These are phyloP conservation scores for Atrina japonica DNA, from an alignment of 2,888 invertebrate species.

Conservation along the genomic window DNA sequence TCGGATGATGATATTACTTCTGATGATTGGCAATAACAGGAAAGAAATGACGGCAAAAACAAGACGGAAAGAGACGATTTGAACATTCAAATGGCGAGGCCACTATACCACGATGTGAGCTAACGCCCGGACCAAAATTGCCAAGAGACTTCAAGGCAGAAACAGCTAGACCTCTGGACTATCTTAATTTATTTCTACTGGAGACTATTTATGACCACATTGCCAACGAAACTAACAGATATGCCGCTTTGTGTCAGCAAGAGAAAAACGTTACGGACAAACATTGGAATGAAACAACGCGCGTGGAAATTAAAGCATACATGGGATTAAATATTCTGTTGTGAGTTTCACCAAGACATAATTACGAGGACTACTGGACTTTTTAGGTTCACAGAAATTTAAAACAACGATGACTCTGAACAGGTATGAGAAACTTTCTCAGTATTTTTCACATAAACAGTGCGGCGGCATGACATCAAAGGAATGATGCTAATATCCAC, in stretches of 20 bases:
- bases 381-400: neutral
- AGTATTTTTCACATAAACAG: constrained; percentile 3
- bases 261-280: neutral
- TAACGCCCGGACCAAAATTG: too few relatives aligned
- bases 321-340: constrained; percentile 1
- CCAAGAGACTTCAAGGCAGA: too few relatives aligned
- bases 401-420: constrained; percentile 1
- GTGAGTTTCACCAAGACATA: neutral
- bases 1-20: too few relatives aligned
- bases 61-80: too few relatives aligned
- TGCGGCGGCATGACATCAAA: neutral
- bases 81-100: too few relatives aligned
- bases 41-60: too few relatives aligned
- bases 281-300: neutral
- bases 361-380: neutral
- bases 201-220: constrained; percentile 10
- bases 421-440: constrained; percentile 13
- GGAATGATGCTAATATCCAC: constrained; percentile 3
- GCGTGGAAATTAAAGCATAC: constrained; percentile 3
- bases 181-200: neutral
- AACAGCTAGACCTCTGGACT: neutral
- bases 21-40: too few relatives aligned
- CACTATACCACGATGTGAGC: too few relatives aligned
- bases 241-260: constrained; percentile 5
- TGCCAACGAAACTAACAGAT: constrained; percentile 8